phyloP scores from a whole-genome alignment of 2,888 invertebrate species.

The Mythimna impura region DNA sequence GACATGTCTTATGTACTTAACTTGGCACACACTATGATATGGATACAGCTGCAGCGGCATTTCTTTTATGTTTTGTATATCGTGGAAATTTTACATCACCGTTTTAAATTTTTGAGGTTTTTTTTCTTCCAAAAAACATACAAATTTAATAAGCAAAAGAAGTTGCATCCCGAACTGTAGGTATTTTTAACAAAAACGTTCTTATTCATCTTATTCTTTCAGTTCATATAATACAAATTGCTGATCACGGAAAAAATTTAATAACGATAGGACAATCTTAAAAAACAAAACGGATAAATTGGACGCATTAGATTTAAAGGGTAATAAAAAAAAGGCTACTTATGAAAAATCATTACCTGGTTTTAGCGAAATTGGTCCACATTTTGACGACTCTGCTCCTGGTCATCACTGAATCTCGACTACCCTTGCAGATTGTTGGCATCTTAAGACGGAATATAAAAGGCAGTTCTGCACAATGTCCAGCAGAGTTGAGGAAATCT shows the following conservation, averaged over 20 bases:
- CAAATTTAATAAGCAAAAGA: not conserved
- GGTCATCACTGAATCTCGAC: conserved; percentile 79
- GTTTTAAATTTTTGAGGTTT: not conserved
- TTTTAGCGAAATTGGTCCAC: conserved; percentile 89
- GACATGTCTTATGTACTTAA: conserved; percentile 1
- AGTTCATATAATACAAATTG: not conserved
- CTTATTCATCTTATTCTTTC: not conserved
- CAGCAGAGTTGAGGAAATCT: conserved; percentile 77
- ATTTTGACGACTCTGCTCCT: conserved; percentile 81
- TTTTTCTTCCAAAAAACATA: not conserved
- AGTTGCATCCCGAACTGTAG: too few species aligned
- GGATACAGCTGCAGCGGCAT: conserved; percentile 7
- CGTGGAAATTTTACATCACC: not conserved
- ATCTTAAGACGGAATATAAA: conserved; percentile 80
- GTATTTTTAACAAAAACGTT: not conserved
- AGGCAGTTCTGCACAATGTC: conserved; percentile 83
- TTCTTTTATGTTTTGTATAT: not conserved
- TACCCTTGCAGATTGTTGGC: conserved; percentile 76
- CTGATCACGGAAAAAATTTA: not conserved
- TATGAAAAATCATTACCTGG: conserved; percentile 76
- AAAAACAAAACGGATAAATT: not conserved
- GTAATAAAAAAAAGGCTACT: too few species aligned
- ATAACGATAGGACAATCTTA: not conserved
- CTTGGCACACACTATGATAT: conserved; percentile 1
- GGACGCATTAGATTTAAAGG: not conserved